Base-by-base conservation (phyloP, 2,888 invertebrate species). In the Acanthosepion pharaonis region DNA sequence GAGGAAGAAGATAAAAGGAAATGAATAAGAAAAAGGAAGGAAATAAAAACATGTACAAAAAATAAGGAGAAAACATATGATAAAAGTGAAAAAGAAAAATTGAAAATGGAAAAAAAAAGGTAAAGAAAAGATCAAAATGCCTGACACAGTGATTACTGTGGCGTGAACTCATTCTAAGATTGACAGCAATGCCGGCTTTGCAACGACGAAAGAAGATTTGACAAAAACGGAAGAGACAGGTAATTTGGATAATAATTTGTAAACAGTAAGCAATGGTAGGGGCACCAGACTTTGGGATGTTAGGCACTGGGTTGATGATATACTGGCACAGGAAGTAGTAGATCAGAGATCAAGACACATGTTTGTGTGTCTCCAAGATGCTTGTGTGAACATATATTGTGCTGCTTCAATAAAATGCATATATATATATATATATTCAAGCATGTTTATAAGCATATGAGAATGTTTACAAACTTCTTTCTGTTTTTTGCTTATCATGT, bases 281-380 rank as follows among this genome's bases (percentile, higher is more conserved):
- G 78, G 8, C 78, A 78, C 78, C 78, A 78, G 78, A 78, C 78
- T 78, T 78, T n/a, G 78, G 15, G n/a, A 78, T 28, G n/a, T 78
- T 78, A 78, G 3, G 1, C 78, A 78, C n/a, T 3, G 9, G 78
- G n/a, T 78, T 78, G n/a, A n/a, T 28, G 28, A 78, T 78, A 78
- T 78, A 78, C n/a, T 78, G n/a, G 78, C n/a, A 78, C n/a, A n/a
- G 78, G 59, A 78, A 78, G n/a, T 78, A n/a, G n/a, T n/a, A n/a
- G n/a, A 11, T 78, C 6, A 78, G 3, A n/a, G 78, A 78, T 78
- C 78, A 78, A 78, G 1, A 78, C 28, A 78, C 78, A n/a, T n/a
- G n/a, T 8, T 11, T 78, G n/a, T 78, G n/a, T n/a, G 78, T 78
- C n/a, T 78, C 78, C 9, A n/a, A 28, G 28, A 64, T 64, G 64